Evolutionary conservation across 2,888 invertebrate genomes (phyloP), one percentile per base, ranked within the genome.

Genomic region (Periphyllus acericola): DNA sequence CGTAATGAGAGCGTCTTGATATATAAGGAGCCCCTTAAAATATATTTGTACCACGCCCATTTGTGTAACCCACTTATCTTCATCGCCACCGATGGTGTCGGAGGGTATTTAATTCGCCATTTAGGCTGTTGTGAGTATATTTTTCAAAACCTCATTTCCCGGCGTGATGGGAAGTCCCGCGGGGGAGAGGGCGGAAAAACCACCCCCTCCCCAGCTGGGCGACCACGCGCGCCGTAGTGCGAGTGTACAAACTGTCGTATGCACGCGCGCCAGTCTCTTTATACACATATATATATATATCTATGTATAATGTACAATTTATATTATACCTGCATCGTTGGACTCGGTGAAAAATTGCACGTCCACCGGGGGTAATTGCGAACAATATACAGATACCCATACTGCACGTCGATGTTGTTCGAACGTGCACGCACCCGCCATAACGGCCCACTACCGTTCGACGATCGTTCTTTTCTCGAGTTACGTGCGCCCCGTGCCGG

Each of bases 31-130:
- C n/a, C n/a, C n/a, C n/a, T n/a, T n/a, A n/a, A n/a, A 74, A 74
- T 83, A 74, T 55, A 76, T 76, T 46, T 76, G 66, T n/a, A 11
- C 46, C 76, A 6, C n/a, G 74, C 55, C 36, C 40, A 25, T n/a
- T 46, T 40, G 21, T 4, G 21, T 25, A 46, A 25, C 5, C n/a
- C 36, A n/a, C 76, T 25, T 34, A 14, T 25, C 40, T 40, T 40
- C 40, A n/a, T 46, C 25, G 8, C 34, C 46, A 8, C n/a, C 4
- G 55, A 21, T 55, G 5, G n/a, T n/a, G n/a, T n/a, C 17, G 3
- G 21, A 40, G 75, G 21, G 34, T 40, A 75, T 75, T 75, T 55
- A 34, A 71, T 75, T 34, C 34, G 21, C 6, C 8, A 36, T 40
- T 75, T 75, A 36, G 6, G 6, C 32, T 34, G 21, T 55, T 36